Conservation (phyloP, 2,797 vertebrate species). For the Decapterus maruadsi region DNA sequence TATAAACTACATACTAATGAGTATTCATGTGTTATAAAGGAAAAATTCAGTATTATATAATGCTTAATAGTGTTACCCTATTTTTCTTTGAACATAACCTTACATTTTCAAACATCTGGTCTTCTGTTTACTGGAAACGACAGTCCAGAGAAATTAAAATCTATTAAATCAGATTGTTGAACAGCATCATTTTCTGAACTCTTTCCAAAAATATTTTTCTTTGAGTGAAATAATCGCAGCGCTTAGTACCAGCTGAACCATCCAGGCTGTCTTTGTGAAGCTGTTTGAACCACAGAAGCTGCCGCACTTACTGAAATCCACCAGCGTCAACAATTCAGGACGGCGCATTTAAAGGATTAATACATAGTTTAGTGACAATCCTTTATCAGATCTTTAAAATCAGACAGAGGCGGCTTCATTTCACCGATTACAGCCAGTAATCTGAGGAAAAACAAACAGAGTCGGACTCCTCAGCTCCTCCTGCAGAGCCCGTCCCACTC, state of each 20-base stretch:
- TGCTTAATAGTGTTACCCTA: no score
- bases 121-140: no score
- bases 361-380: not conserved
- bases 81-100: not conserved
- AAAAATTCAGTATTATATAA: no score
- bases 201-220: not conserved
- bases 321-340: slow-evolving; percentile 2
- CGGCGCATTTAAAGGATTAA: not conserved
- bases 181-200: not conserved
- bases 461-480: not conserved
- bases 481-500: not conserved
- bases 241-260: not conserved
- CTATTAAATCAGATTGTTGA: no score
- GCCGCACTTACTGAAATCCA: not conserved
- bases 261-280: not conserved
- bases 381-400: not conserved
- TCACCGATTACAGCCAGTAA: not conserved
- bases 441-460: not conserved
- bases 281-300: not conserved
- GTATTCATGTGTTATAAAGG: no score
- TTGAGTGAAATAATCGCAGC: not conserved
- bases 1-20: no score
- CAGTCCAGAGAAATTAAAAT: not conserved
- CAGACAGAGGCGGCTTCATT: not conserved
- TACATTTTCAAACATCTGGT: no score